Percentiles rank a stretch among this genome's conserved stretches.
phyloP scores from a whole-genome alignment of 2,888 invertebrate species.

The Polydrusus tereticollis region DNA sequence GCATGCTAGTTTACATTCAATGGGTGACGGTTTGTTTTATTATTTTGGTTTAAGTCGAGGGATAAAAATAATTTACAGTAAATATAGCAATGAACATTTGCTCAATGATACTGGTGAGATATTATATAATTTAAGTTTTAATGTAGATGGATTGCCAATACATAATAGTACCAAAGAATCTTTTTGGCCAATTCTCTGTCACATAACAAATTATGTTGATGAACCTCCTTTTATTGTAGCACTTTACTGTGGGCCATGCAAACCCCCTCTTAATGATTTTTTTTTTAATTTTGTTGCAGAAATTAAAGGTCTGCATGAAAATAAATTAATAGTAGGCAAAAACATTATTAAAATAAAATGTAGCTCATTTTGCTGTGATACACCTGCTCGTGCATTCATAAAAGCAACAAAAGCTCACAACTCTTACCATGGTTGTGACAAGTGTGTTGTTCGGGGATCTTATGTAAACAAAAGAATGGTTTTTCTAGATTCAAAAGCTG shows the following conservation, averaged over 20 bases:
- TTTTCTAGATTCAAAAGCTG: conserved; percentile 50
- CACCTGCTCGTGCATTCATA: conserved; percentile 23
- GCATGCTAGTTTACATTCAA: too few species aligned
- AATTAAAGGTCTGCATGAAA: not conserved
- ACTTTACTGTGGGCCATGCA: not conserved
- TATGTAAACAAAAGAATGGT: conserved; percentile 49
- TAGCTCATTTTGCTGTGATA: conserved; percentile 16
- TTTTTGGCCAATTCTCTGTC: not conserved
- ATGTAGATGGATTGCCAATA: too few species aligned
- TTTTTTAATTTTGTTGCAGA: not conserved
- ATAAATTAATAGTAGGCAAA: not conserved
- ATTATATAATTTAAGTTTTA: too few species aligned
- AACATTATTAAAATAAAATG: not conserved
- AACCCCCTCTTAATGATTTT: not conserved
- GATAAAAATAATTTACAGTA: too few species aligned
- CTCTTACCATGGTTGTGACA: conserved; percentile 51
- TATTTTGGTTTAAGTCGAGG: too few species aligned
- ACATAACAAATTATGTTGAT: not conserved
- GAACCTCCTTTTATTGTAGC: not conserved
- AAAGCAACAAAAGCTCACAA: conserved; percentile 49
- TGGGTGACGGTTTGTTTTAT: too few species aligned
- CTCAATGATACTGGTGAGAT: too few species aligned
- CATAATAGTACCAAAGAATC: not conserved
- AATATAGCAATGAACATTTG: too few species aligned
- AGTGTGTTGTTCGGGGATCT: conserved; percentile 48